Base-by-base conservation (phyloP, 2,797 vertebrate genomes). In the Darevskia mixta region DNA sequence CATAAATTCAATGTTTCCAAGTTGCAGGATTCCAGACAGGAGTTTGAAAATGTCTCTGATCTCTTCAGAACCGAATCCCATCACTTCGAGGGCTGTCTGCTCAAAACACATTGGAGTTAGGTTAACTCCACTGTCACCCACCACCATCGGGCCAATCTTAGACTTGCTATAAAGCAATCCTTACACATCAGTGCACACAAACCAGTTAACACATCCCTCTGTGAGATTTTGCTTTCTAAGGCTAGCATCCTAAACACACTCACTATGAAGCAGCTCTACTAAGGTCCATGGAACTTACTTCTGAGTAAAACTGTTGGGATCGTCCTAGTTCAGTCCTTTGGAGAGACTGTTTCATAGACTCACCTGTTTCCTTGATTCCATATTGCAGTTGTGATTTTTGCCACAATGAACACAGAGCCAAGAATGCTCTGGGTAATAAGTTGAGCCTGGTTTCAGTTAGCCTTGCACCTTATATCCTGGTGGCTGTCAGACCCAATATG, bases 1-100 rank as follows among this genome's bases (percentile, higher is more conserved):
- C 98, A 99, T 98, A 94, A 99, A 99, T 87, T 98, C 98, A 75
- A 98, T 95, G 1, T 98, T 98, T 87, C 98, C 98, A 95, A 99
- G 96, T 95, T 98, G 98, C 88, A 99, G 97, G 13, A 98, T 98
- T 29, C 97, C 98, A 71, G 98, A 98, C 85, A 99, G 97, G 92
- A 99, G 95, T 95, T 97, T 98, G 95, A 98, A 98, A 79, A 99
- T 97, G 23, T 99, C 98, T 87, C 97, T 95, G 89, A 98, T 98
- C 96, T 98, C 98, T 93, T 98, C 98, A 85, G 97, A 97, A 2
- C 93, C 97, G 94, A 98, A 98, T 92, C 97, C 98, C 97, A 99
- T 97, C 94, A 98, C 98, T 93, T 98, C 98, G 93, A 99, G 96
- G 2, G 98, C 98, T 92, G 97, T 97, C 98, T 99, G 77, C 66